phyloP scores from a whole-genome alignment of 2,888 invertebrate genomes.

The Cantharis lateralis region DNA sequence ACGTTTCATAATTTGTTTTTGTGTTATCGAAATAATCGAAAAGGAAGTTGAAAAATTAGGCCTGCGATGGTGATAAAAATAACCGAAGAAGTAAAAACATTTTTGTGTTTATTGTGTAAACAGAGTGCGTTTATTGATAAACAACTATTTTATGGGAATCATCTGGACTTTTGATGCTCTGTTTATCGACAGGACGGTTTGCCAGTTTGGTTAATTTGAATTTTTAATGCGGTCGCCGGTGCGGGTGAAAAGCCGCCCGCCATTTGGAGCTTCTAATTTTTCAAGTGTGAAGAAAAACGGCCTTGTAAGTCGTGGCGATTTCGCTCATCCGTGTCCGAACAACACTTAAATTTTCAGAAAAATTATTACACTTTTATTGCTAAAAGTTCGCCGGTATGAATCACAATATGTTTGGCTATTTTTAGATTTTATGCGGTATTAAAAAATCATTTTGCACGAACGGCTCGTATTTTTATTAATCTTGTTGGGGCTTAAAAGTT shows the following conservation, averaged over 20 bases:
- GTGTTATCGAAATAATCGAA: not conserved
- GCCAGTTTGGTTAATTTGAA: not conserved
- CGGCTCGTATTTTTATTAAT: not conserved
- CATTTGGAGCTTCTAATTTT: not conserved
- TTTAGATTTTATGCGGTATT: not conserved
- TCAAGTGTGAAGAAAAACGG: not conserved
- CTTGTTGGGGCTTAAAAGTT: not conserved
- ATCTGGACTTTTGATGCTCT: not conserved
- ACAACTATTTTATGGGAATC: not conserved
- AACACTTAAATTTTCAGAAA: not conserved
- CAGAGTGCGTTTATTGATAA: not conserved
- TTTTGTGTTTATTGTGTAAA: not conserved
- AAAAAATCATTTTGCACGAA: not conserved
- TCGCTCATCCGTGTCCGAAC: constrained; percentile 8
- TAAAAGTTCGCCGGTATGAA: not conserved
- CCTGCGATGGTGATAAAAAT: not conserved
- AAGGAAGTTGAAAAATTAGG: not conserved
- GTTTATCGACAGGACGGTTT: not conserved
- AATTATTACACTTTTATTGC: too few relatives aligned
- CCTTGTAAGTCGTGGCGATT: not conserved
- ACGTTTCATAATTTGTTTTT: not conserved
- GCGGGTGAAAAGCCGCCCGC: not conserved
- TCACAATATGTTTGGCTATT: not conserved
- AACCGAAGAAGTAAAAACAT: not conserved
- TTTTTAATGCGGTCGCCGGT: not conserved